Conservation (phyloP, 2,797 vertebrate genomes). For the Aeoliscus strigatus region DNA sequence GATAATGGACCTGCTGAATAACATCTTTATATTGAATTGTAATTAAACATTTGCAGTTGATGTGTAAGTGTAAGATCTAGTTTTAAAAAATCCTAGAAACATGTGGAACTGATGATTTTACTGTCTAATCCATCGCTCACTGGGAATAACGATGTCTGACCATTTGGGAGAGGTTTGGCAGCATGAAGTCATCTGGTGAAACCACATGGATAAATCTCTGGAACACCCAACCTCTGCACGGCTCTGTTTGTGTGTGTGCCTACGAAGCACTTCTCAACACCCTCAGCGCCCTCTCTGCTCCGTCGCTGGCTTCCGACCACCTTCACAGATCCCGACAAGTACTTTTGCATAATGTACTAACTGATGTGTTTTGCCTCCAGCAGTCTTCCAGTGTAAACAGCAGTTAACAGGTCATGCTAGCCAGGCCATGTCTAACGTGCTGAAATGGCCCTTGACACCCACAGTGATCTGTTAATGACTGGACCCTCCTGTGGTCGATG, state of each 20-base stretch:
- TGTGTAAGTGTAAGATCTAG: neutral
- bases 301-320: constrained; percentile 38
- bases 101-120: constrained; percentile 8
- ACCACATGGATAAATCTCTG: no score
- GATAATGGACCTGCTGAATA: no score
- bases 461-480: constrained; percentile 60
- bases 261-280: constrained; percentile 29
- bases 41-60: neutral
- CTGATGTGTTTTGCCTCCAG: constrained; percentile 51
- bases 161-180: no score
- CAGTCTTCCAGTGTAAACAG: constrained; percentile 46
- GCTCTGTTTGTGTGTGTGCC: constrained; percentile 10
- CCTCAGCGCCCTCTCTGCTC: constrained; percentile 19
- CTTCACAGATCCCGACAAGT: constrained; percentile 40
- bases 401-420: constrained; percentile 56
- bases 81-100: no score
- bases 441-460: constrained; percentile 56
- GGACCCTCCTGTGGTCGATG: constrained; percentile 48
- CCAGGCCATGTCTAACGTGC: constrained; percentile 55
- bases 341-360: constrained; percentile 43
- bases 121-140: no score
- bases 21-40: no score
- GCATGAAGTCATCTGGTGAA: no score
- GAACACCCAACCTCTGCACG: neutral
- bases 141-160: no score